Percentiles rank a stretch among this genome's conserved stretches.
phyloP scores from a whole-genome alignment of 1,140 invertebrate species.

The Augochlora pura region DNA sequence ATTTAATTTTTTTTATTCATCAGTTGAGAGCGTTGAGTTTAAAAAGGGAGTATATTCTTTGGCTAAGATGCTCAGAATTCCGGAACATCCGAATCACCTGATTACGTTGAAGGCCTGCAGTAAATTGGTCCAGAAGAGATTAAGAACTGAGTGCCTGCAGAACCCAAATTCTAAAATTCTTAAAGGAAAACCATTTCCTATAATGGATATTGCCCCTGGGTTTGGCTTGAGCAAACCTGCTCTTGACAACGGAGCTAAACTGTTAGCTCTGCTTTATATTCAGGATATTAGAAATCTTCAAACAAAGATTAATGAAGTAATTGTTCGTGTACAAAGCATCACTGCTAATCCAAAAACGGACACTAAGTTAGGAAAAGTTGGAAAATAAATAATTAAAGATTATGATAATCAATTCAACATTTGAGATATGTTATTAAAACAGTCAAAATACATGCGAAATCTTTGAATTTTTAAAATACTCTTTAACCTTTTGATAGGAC shows the following conservation, averaged over 20 bases:
- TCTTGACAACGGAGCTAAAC: slow-evolving; percentile 89
- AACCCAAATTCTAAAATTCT: slow-evolving; percentile 82
- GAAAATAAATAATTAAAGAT: slow-evolving; percentile 79
- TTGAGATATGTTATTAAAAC: too few species aligned
- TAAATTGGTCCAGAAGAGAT: slow-evolving; percentile 84
- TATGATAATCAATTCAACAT: too few species aligned
- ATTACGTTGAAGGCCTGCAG: slow-evolving; percentile 88
- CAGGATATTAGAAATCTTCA: slow-evolving; percentile 95
- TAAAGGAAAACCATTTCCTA: slow-evolving; percentile 84
- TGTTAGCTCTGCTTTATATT: slow-evolving; percentile 93
- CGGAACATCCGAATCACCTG: slow-evolving; percentile 90
- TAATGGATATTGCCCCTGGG: slow-evolving; percentile 85
- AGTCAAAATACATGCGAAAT: too few species aligned
- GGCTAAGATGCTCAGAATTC: slow-evolving; percentile 89
- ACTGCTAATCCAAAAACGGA: slow-evolving; percentile 99
- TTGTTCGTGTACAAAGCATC: slow-evolving; percentile 94
- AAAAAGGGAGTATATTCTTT: slow-evolving; percentile 88
- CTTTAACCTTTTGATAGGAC: too few species aligned
- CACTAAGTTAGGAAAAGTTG: slow-evolving; percentile 95
- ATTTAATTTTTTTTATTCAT: slow-evolving; percentile 50
- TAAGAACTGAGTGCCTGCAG: slow-evolving; percentile 85
- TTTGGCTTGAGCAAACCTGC: slow-evolving; percentile 86
- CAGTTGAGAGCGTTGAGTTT: slow-evolving; percentile 92
- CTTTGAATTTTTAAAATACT: too few species aligned
- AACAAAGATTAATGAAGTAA: slow-evolving; percentile 95